These are phyloP conservation scores for Blastomussa wellsi DNA, from an alignment of 92 coral and sea anemone genomes.

Conservation along the genomic window DNA sequence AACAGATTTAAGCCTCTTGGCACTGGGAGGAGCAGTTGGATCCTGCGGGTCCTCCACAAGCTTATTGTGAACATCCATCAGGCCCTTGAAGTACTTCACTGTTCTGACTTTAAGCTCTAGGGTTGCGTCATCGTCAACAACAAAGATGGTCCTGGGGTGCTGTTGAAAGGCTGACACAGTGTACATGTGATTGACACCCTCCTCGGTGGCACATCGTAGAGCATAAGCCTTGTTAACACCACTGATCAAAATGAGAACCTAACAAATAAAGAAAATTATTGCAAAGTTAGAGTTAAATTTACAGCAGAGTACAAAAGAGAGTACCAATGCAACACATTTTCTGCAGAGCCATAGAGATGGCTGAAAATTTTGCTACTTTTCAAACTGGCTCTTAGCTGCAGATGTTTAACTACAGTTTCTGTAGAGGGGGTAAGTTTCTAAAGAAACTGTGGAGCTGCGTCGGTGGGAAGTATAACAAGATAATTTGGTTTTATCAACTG, in stretches of 20 bases:
- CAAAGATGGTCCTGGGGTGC: conserved; percentile 89
- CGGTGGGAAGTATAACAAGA: too few species aligned
- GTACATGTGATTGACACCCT: conserved; percentile 96
- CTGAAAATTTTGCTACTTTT: too few species aligned
- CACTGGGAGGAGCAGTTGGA: conserved; percentile 86
- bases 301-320: not conserved
- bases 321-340: too few species aligned
- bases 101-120: conserved; percentile 95
- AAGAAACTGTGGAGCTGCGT: too few species aligned
- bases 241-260: conserved; percentile 96
- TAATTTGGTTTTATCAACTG: too few species aligned
- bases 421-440: too few species aligned
- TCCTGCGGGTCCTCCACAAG: conserved; percentile 87
- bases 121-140: conserved; percentile 97
- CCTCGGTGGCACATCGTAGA: conserved; percentile 85
- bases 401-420: too few species aligned
- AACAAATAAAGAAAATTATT: not conserved
- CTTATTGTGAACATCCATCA: conserved; percentile 97
- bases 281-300: not conserved
- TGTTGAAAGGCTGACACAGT: conserved; percentile 99
- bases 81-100: conserved; percentile 94
- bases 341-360: too few species aligned
- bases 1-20: conserved; percentile 66
- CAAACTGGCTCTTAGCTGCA: too few species aligned
- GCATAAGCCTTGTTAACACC: conserved; percentile 94